phyloP scores from a whole-genome alignment of 2,797 vertebrate species.

The Gambusia yucatana region DNA sequence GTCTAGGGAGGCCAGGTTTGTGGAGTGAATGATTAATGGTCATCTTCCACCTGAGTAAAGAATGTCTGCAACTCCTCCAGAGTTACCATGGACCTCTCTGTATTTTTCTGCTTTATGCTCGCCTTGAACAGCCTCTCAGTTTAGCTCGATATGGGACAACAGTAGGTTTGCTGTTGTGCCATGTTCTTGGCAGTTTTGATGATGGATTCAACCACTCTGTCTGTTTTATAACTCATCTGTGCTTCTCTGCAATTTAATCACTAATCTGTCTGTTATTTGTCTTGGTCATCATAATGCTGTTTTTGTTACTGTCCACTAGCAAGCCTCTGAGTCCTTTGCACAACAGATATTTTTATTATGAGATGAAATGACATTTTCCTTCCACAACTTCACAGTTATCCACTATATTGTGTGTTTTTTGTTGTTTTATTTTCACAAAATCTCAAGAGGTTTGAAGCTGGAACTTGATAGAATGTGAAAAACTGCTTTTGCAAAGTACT shows the following conservation, averaged over 20 bases:
- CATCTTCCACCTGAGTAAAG: not conserved
- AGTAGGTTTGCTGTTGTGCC: not conserved
- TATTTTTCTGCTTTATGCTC: not conserved
- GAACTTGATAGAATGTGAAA: not conserved
- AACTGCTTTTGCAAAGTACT: not conserved
- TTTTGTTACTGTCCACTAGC: not conserved
- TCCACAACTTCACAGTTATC: not conserved
- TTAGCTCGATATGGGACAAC: not conserved
- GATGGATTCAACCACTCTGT: not conserved
- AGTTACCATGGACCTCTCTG: not conserved
- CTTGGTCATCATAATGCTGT: not conserved
- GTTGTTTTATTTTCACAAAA: not conserved
- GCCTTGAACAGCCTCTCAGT: not conserved
- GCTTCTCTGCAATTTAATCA: not conserved
- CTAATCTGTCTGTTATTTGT: not conserved
- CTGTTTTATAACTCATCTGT: not conserved
- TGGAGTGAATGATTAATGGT: not conserved
- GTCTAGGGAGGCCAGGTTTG: not conserved
- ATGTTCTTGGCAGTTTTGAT: not conserved
- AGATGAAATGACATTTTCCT: not conserved
- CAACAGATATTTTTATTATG: not conserved
- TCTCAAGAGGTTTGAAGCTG: not conserved
- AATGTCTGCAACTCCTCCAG: not conserved
- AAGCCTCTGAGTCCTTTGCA: not conserved
- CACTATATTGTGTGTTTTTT: not conserved